Conservation (phyloP, 2,888 invertebrate genomes). For the Saturnia japonica region DNA sequence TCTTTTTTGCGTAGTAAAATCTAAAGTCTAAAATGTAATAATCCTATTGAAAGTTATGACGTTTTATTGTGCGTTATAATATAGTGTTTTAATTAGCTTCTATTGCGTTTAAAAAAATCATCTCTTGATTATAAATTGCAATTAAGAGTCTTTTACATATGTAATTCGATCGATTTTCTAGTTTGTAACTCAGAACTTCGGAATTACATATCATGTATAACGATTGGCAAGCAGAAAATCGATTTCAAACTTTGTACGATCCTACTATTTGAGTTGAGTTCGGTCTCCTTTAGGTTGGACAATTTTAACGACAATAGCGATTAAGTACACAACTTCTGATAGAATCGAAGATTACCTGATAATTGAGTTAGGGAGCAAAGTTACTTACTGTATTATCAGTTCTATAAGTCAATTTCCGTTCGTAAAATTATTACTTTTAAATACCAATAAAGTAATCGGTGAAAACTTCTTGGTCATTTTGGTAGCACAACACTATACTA, state of each 20-base stretch:
- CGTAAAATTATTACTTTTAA: neutral
- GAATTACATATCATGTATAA: neutral
- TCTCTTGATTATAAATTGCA: neutral
- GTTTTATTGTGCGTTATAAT: no score
- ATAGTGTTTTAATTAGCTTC: no score
- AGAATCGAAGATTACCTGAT: slow-evolving; percentile 1
- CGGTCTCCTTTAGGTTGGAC: neutral
- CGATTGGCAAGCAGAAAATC: neutral
- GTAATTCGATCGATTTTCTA: neutral
- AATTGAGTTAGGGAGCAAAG: neutral
- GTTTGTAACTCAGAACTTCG: neutral
- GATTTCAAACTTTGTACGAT: neutral
- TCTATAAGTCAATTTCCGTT: neutral
- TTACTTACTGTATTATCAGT: neutral
- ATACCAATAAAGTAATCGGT: neutral
- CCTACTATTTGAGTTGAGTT: neutral
- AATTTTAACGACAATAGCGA: slow-evolving; percentile 4
- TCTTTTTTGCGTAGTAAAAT: no score
- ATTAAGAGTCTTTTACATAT: neutral
- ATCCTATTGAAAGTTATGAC: no score
- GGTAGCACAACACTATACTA: no score
- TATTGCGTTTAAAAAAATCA: no score
- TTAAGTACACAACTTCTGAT: neutral
- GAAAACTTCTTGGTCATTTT: no score
- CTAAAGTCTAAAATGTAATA: no score